Base-by-base conservation (phyloP, 2,113 vertebrate genomes). In the Rhinoderma darwinii region DNA sequence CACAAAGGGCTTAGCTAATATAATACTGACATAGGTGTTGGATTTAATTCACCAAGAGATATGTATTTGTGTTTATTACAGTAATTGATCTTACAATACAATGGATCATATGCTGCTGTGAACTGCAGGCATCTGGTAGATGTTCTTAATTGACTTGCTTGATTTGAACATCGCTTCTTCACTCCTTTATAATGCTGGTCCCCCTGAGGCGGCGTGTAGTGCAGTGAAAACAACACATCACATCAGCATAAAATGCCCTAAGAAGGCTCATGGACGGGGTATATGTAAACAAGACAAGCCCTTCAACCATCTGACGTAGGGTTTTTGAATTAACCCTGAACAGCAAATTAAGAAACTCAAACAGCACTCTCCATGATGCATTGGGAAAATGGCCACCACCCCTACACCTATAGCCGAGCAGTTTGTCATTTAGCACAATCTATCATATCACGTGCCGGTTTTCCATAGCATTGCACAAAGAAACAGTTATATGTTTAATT, bases 11-110 rank as follows among this genome's bases (percentile, higher is more conserved):
- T 50, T 50, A 50, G 2, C 14, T 0, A 50, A 56, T n/a, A 51
- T 51, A 25, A 66, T 66, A 27, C n/a, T 61, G 9, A 66, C n/a
- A n/a, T n/a, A 66, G 32, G 15, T 68, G 63, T 68, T 68, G 2
- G 30, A 35, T 5, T 5, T 68, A 68, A 20, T 68, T 37, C 32
- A 68, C 32, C 17, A 68, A 18, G 17, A n/a, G n/a, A n/a, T n/a
- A n/a, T n/a, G n/a, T 41, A 72, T 72, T 39, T 72, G 68, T 39
- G 10, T 35, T 72, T 41, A 72, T 72, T 22, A 72, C 68, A 72
- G 35, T 41, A 41, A 72, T 72, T 39, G 25, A 41, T 72, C 68
- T 72, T 72, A 72, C 68, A 41, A 37, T 39, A 18, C 35, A 41
- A 17, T 72, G 37, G 68, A 6, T 72, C 37, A 32, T 37, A 41